Base-by-base conservation (phyloP, 2,888 invertebrate genomes). In the Operophtera brumata region DNA sequence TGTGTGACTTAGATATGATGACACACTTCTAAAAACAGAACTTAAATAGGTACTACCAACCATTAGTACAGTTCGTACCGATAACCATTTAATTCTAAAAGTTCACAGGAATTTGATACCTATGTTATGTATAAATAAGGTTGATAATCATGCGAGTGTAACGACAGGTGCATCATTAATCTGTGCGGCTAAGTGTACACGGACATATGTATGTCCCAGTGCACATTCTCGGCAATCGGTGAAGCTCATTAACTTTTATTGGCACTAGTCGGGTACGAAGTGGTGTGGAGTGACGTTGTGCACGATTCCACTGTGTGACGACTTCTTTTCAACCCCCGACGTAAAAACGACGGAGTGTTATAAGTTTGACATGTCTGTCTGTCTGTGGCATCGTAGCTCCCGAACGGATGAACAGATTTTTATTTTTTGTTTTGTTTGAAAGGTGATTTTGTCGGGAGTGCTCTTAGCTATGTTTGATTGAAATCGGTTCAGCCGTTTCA, bases 181-280 rank as follows among this genome's bases (percentile, higher is more conserved):
- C 61, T 66, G 58, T 57, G 48, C 58, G 57, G 57, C 42, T 54
- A 47, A 47, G 58, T 48, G 59, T 66, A 62, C 64, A 59, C 51
- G 49, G 59, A 68, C 67, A 70, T 62, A 67, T n/a, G 4, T 20
- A 20, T 71, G 74, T 72, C 65, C 65, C 47, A 62, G 62, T 47
- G 65, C 45, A 66, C 65, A 70, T 71, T 72, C 61, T 65, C 61
- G 60, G 71, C 78, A 74, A 78, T 78, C 67, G 67, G 69, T 62
- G 63, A 59, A 72, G 70, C 75, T 81, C 84, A 82, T 86, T 84
- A 81, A 77, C 69, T 84, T 86, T 86, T 86, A 86, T 85, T 75
- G 73, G 73, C 71, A 69, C 69, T 73, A 66, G 70, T 62, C 59
- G 60, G 61, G 61, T 66, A 61, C 70, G 65, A 59, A 67, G 65